Base-by-base conservation (phyloP, 2,113 vertebrate genomes). In the Platichthys stellatus region DNA sequence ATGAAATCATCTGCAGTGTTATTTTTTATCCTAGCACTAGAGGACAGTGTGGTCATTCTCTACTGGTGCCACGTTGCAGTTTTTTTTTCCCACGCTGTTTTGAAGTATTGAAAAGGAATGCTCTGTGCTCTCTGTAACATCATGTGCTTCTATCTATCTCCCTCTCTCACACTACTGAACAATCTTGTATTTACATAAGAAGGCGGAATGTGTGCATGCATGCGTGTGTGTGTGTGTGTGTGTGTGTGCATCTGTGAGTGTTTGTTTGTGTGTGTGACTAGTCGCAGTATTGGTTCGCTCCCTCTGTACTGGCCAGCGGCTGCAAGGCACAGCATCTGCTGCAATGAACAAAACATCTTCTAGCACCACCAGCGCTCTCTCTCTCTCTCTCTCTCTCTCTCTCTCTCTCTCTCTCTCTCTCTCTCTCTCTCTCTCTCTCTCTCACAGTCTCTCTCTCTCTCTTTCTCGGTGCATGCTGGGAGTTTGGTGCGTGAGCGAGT, bases 181-280 rank as follows among this genome's bases (percentile, higher is more conserved):
- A 84, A 69, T 76, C 66, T 76, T 69, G 56, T 88, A 83, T 91
- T 89, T 90, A 90, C 85, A 89, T 86, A 81, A 81, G 75, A 24
- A 69, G 71, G 35, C 63, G 35, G 59, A 51, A 15, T 28, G 79
- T 67, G 71, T 61, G 18, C 71, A 64, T 70, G 63, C 76, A 43
- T 45, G 47, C 76, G 38, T 45, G 47, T 14, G 47, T 49, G 45
- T 66, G 59, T 57, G 17, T 67, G 61, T 26, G 61, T 71, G 17
- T 67, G 61, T 38, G 61, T 71, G 49, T 63, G 23, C 20, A 15
- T 58, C 23, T 9, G 63, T n/a, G 23, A 5, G 47, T 60, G 58
- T 53, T 49, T 43, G n/a, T 20, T 15, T 58, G 57, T 62, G 60
- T 62, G 60, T 49, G 57, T 26, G 57, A 26, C 18, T 23, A 69